Evolutionary conservation across 2,888 invertebrate species (phyloP).

Genomic region (Callinectes sapidus): DNA sequence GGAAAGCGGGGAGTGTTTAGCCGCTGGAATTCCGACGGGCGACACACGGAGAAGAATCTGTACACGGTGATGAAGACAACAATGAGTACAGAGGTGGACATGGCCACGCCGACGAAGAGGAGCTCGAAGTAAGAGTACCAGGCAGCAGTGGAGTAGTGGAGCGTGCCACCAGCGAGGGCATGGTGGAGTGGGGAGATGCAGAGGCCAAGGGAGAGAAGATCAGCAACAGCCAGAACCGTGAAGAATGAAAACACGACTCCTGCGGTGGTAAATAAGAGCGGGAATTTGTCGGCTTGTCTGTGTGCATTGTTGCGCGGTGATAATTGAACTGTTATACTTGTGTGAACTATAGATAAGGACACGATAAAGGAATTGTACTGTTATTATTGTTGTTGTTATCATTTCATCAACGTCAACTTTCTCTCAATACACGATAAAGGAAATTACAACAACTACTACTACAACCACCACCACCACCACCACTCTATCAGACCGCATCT

Average conservation of each 20-base stretch:
- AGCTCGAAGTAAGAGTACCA: conserved; percentile 78
- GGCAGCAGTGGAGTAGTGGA: conserved; percentile 74
- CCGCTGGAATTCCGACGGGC: conserved; percentile 75
- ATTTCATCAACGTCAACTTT: no score
- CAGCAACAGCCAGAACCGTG: conserved; percentile 76
- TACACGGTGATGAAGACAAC: conserved; percentile 78
- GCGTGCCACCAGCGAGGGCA: conserved; percentile 50
- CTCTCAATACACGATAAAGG: no score
- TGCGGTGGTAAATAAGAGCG: conserved; percentile 26
- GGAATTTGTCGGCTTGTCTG: neutral
- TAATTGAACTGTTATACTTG: neutral
- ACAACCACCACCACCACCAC: neutral
- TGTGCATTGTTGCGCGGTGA: neutral
- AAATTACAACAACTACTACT: neutral
- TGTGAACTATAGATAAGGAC: neutral
- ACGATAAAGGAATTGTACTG: no score
- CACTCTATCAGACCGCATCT: no score
- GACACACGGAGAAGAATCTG: conserved; percentile 77
- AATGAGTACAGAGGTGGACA: conserved; percentile 78
- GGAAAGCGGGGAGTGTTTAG: conserved; percentile 76
- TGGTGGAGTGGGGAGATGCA: conserved; percentile 75
- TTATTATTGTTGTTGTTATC: no score
- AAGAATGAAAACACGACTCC: conserved; percentile 77
- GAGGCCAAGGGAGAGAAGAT: conserved; percentile 77
- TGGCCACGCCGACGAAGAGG: conserved; percentile 77